Percentiles rank a stretch among this genome's conserved stretches.
phyloP scores from a whole-genome alignment of 92 coral and sea anemone genomes.

The Ricordea florida region DNA sequence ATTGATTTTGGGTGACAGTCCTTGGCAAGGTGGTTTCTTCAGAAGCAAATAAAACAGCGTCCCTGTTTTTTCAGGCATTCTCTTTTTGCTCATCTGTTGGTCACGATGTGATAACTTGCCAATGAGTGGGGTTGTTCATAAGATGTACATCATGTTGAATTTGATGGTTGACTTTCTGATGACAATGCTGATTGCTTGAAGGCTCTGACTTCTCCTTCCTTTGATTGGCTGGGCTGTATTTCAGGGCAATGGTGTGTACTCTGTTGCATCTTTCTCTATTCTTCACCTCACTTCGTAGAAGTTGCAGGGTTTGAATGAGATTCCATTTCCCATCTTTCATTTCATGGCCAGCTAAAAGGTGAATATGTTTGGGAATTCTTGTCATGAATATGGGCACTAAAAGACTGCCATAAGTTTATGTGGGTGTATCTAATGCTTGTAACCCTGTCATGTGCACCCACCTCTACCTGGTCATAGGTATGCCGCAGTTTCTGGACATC shows the following conservation, averaged over 20 bases:
- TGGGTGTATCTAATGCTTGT: constrained; percentile 38
- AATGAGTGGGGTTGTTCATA: constrained; percentile 59
- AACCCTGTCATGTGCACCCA: constrained; percentile 42
- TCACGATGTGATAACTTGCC: constrained; percentile 60
- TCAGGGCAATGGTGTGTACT: constrained; percentile 24
- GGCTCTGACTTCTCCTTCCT: background rate
- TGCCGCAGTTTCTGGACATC: constrained; percentile 21
- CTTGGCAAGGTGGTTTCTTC: constrained; percentile 44
- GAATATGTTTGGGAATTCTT: constrained; percentile 47
- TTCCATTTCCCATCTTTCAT: constrained; percentile 52
- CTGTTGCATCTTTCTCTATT: constrained; percentile 50
- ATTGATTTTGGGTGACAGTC: constrained; percentile 37
- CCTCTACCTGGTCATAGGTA: constrained; percentile 56
- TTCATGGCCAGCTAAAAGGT: constrained; percentile 39
- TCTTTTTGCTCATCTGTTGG: constrained; percentile 44
- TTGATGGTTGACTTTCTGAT: background rate
- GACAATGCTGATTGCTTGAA: background rate
- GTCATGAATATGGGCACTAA: constrained; percentile 39
- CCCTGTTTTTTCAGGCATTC: constrained; percentile 51
- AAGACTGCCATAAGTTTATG: constrained; percentile 47
- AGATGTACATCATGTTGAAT: constrained; percentile 36
- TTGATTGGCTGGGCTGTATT: background rate
- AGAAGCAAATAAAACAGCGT: constrained; percentile 62
- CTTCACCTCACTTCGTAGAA: constrained; percentile 53
- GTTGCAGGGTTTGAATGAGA: constrained; percentile 16